Evolutionary conservation across 1,140 invertebrate genomes (phyloP).

Genomic region (Cydia pomonella): DNA sequence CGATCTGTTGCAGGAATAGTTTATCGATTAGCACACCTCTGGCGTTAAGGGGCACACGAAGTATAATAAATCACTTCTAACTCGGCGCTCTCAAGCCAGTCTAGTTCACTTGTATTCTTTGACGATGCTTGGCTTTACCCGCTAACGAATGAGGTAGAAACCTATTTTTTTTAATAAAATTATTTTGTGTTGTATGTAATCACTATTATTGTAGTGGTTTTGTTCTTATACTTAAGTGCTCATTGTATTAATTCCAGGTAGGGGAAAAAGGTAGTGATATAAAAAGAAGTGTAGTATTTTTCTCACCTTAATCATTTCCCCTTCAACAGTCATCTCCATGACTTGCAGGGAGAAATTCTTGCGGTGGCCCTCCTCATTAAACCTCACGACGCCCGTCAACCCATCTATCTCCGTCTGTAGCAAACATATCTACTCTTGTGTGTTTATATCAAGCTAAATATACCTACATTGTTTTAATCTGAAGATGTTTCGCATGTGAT

Average conservation of each 20-base stretch:
- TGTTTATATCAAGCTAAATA: conserved; percentile 33
- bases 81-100: conserved; percentile 13
- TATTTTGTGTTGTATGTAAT: not conserved
- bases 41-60: conserved; percentile 5
- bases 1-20: conserved; percentile 84
- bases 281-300: conserved; percentile 3
- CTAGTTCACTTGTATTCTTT: conserved; percentile 14
- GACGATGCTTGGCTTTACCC: not conserved
- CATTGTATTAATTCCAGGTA: not conserved
- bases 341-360: conserved; percentile 96
- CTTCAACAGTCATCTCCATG: conserved; percentile 95
- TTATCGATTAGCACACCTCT: conserved; percentile 53
- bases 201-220: not conserved
- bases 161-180: not conserved
- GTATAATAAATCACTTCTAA: conserved; percentile 22
- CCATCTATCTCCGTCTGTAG: conserved; percentile 94
- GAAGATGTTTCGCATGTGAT: too few relatives aligned
- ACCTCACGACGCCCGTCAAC: conserved; percentile 93
- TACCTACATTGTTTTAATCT: not conserved
- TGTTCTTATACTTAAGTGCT: not conserved
- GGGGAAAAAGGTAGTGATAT: not conserved
- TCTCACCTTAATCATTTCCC: conserved; percentile 90
- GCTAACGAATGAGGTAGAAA: conserved; percentile 6
- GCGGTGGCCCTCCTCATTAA: conserved; percentile 92
- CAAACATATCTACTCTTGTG: conserved; percentile 59